Evolutionary conservation across 2,797 vertebrate species (phyloP).

Genomic region (Notoglanidium macrostoma): DNA sequence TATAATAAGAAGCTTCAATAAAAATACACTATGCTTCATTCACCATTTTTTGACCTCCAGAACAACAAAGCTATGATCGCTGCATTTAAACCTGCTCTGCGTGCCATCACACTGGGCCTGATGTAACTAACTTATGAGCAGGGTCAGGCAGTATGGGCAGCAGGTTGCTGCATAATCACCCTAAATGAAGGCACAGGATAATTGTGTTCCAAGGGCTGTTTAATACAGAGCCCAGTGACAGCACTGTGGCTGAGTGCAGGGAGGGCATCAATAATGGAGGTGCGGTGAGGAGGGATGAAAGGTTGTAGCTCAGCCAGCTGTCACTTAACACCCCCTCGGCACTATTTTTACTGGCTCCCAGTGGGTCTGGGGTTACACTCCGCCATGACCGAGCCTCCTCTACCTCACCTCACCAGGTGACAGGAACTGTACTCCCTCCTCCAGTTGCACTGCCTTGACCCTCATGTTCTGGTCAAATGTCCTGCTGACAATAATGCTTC

Average conservation of each 20-base stretch:
- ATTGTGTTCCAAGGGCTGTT: constrained; percentile 61
- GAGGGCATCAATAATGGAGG: constrained; percentile 68
- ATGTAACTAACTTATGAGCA: constrained; percentile 39
- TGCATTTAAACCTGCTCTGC: constrained; percentile 24
- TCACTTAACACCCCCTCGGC: constrained; percentile 63
- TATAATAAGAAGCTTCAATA: background rate
- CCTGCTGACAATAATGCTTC: background rate
- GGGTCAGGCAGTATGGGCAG: constrained; percentile 14
- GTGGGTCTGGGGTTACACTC: constrained; percentile 63
- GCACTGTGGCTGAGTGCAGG: constrained; percentile 48
- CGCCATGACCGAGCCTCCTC: constrained; percentile 66
- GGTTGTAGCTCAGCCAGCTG: constrained; percentile 63
- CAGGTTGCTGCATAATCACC: constrained; percentile 54
- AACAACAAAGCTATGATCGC: constrained; percentile 26
- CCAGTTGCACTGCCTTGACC: constrained; percentile 60
- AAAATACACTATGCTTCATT: background rate
- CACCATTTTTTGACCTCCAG: constrained; percentile 47
- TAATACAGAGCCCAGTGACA: constrained; percentile 52
- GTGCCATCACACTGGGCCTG: background rate
- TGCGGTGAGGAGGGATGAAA: constrained; percentile 59
- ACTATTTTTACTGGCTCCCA: constrained; percentile 68
- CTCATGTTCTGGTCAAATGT: constrained; percentile 7
- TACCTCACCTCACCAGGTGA: constrained; percentile 73
- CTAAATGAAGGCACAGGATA: constrained; percentile 55
- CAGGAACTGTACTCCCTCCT: constrained; percentile 60